These are phyloP conservation scores for Ferrisia virgata DNA, from an alignment of 2,888 invertebrate genomes.

Conservation along the genomic window DNA sequence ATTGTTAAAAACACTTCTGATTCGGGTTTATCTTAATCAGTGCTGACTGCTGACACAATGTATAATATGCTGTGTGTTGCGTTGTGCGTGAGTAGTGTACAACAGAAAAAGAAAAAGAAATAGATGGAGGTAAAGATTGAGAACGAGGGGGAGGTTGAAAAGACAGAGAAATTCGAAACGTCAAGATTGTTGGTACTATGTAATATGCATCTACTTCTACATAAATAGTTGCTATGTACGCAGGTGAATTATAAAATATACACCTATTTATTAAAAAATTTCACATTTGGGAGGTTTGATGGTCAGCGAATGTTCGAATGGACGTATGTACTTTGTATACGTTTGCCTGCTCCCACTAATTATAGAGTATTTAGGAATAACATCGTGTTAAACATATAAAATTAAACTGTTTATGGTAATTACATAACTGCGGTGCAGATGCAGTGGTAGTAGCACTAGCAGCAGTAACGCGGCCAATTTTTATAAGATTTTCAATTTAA, in stretches of 20 bases:
- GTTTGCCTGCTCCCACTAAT: neutral
- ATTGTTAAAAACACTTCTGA: neutral
- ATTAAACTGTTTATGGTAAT: neutral
- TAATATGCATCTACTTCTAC: too few relatives aligned
- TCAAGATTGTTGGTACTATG: too few relatives aligned
- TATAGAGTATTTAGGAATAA: neutral
- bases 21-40: conserved; percentile 21
- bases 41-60: conserved; percentile 2
- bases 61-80: neutral
- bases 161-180: neutral
- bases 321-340: neutral
- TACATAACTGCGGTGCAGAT: neutral
- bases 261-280: neutral
- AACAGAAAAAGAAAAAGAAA: neutral
- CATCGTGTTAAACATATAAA: neutral
- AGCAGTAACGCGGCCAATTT: too few relatives aligned
- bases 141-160: neutral
- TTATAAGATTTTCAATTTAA: neutral
- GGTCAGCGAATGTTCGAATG: neutral
- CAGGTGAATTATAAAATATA: neutral
- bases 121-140: neutral
- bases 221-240: neutral
- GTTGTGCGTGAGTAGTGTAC: neutral
- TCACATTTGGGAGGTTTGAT: neutral
- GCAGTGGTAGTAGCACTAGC: too few relatives aligned